Base-by-base conservation (phyloP, 2,888 invertebrate species). In the Trichacis sp. region DNA sequence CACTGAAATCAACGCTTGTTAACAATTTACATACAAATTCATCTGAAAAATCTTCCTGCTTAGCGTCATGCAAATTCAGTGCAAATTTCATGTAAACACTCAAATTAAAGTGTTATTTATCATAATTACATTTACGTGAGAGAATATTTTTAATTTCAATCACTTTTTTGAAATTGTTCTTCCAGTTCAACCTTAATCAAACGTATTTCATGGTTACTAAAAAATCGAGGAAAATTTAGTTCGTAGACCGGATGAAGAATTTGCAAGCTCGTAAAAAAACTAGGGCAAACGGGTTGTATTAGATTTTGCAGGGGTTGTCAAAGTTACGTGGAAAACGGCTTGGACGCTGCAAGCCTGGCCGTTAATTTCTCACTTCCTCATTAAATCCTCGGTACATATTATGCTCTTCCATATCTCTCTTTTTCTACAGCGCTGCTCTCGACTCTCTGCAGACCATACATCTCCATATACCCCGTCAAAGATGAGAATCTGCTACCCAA, bases 301-400 rank as follows among this genome's bases (percentile, higher is more conserved):
- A 19, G 29, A 64, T 54, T 57, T 53, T 12, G 70, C 67, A 59
- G 67, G 70, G 75, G 73, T 73, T 72, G 74, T 71, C 71, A 67
- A 76, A 76, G 72, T 70, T 68, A 73, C 72, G 67, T 77, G 73
- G 70, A 73, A 77, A 77, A 73, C 60, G 64, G 67, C 54, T 58
- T 67, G 54, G 64, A 51, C 59, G 45, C 53, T 54, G 62, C 24
- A 24, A 8, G 71, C 73, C 70, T 68, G 72, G 70, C 75, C 72
- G 78, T 79, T 83, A 83, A 83, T 83, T 83, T 78, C 79, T 83
- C 77, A 80, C 80, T 83, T 83, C 83, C 83, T 83, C 82, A 83
- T 83, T 83, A 83, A 81, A 80, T 76, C 74, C 78, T 81, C 78
- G 72, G 73, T 78, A 71, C 73, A 69, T 71, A 77, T 78, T 78